Conservation (phyloP, 1,140 invertebrate species). For the Danaus melanippus region DNA sequence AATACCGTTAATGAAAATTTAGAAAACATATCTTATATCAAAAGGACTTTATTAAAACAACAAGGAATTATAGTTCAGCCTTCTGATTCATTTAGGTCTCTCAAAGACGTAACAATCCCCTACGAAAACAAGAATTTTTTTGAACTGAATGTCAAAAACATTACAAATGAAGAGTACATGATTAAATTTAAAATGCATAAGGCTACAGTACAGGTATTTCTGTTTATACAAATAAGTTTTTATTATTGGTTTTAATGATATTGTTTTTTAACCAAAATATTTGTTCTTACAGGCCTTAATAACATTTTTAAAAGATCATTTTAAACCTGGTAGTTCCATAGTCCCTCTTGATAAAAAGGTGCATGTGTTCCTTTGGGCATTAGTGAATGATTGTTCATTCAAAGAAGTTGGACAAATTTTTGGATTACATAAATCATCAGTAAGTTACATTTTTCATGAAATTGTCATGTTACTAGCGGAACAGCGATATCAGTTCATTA, state of each 20-base stretch:
- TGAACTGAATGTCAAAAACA: slow-evolving; percentile 37
- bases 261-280: slow-evolving; percentile 8
- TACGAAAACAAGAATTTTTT: slow-evolving; percentile 29
- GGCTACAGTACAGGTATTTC: slow-evolving; percentile 46
- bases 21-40: slow-evolving; percentile 40
- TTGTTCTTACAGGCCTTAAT: slow-evolving; percentile 46
- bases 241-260: slow-evolving; percentile 3
- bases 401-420: slow-evolving; percentile 50
- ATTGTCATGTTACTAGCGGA: slow-evolving; percentile 42
- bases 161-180: slow-evolving; percentile 44
- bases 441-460: slow-evolving; percentile 55
- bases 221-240: slow-evolving; percentile 10
- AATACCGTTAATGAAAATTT: slow-evolving; percentile 52
- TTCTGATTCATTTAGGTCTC: background rate
- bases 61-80: slow-evolving; percentile 4
- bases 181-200: slow-evolving; percentile 50
- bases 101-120: slow-evolving; percentile 7
- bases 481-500: slow-evolving; percentile 50
- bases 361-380: slow-evolving; percentile 53
- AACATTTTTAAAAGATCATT: slow-evolving; percentile 38
- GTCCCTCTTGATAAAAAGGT: slow-evolving; percentile 55
- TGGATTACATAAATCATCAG: slow-evolving; percentile 52
- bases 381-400: slow-evolving; percentile 48
- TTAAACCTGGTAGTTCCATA: slow-evolving; percentile 28
- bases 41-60: slow-evolving; percentile 29